Evolutionary conservation across 2,113 vertebrate genomes (phyloP), one percentile per base, ranked within the genome.

Genomic region (Suricata suricatta): DNA sequence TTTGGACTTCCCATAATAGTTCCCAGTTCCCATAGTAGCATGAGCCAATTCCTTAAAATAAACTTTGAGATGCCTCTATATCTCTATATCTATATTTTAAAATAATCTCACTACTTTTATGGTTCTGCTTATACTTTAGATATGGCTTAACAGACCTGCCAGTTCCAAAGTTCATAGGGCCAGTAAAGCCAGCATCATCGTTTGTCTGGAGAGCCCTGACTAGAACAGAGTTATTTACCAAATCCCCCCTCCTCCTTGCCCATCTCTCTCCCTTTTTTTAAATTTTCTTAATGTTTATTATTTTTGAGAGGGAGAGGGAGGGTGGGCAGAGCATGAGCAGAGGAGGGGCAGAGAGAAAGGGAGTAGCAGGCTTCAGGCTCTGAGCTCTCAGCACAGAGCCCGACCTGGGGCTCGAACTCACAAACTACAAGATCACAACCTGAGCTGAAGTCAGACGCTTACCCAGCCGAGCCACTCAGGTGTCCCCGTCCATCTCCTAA

Each of bases 81-180:
- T 25, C 8, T 33, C 19, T 50, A 35, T 19, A 17, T n/a, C 33
- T 50, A 31, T 27, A 29, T 33, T 79, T 12, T 76, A 72, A 98
- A 97, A 83, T 66, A 97, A 97, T 93, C 92, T 97, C 88, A 86
- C 41, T 92, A 25, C 47, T 89, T 88, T 86, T 92, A 94, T 95
- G 92, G 79, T 89, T 98, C 92, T 96, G 86, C 74, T 92, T 97
- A 98, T 93, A 98, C 97, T 95, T 98, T 98, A 88, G 81, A 96
- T 97, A 91, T 88, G 76, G 94, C 97, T 96, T 87, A 95, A 86
- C 95, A 98, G 60, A 96, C 83, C 72, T 95, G 97, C 96, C 92
- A 98, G 97, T 91, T 98, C 96, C 97, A 97, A 98, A 92, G 97
- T 96, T 71, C 96, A 93, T 63, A 97, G 72, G 96, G 87, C 96